Evolutionary conservation across 2,888 invertebrate species (phyloP).

Genomic region (Norana najaformis): DNA sequence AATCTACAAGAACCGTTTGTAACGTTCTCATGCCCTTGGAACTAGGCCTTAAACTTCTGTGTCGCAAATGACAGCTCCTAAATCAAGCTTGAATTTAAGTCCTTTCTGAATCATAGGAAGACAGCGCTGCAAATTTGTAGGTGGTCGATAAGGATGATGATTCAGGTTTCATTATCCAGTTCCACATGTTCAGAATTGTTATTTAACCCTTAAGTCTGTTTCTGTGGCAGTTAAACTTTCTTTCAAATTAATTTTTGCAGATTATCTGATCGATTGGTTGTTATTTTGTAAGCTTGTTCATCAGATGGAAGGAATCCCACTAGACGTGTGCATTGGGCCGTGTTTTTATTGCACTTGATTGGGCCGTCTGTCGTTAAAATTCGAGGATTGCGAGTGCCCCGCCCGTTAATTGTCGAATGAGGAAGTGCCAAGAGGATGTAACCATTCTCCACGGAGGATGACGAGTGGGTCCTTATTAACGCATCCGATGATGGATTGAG

Average conservation of each 20-base stretch:
- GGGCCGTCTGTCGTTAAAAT: slow-evolving; percentile 20
- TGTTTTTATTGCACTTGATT: slow-evolving; percentile 21
- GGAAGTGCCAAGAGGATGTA: slow-evolving; percentile 24
- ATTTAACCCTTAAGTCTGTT: neutral
- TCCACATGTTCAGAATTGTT: neutral
- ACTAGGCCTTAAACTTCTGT: neutral
- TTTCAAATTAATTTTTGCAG: neutral
- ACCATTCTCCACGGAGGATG: slow-evolving; percentile 23
- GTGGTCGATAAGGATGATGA: neutral
- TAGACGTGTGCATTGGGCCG: slow-evolving; percentile 21
- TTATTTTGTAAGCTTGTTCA: slow-evolving; percentile 22
- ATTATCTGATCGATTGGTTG: slow-evolving; percentile 25
- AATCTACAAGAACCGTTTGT: neutral
- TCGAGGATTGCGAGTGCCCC: slow-evolving; percentile 18
- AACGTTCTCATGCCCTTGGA: neutral
- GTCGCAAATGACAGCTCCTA: neutral
- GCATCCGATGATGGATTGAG: neutral
- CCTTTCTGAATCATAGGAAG: neutral
- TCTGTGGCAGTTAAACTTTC: neutral
- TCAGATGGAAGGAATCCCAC: slow-evolving; percentile 3
- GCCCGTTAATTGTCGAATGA: slow-evolving; percentile 19
- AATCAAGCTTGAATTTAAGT: neutral
- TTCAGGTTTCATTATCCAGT: neutral
- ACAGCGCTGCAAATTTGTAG: neutral
- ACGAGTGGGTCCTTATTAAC: slow-evolving; percentile 18